Conservation (phyloP, 2,888 invertebrate genomes). For the Drosophila vallismaia region DNA sequence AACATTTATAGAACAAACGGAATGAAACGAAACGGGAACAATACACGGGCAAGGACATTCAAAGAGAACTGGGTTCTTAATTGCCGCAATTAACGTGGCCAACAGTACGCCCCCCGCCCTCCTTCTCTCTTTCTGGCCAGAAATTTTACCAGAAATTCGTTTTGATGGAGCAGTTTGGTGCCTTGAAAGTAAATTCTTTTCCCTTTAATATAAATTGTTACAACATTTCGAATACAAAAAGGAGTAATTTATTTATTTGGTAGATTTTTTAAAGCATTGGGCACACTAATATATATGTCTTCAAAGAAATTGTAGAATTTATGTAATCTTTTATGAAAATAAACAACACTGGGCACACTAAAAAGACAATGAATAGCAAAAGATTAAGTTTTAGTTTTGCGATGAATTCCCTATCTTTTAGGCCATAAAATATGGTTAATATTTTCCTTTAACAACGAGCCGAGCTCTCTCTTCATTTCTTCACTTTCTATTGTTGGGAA, state of each 20-base stretch:
- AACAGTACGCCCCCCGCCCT: constrained; percentile 53
- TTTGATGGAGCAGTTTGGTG: background rate
- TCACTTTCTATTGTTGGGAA: background rate
- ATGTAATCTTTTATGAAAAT: background rate
- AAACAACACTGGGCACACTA: background rate
- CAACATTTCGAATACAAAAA: background rate
- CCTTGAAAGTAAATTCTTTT: constrained; percentile 2
- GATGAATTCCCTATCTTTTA: background rate
- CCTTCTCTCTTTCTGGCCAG: too few species aligned
- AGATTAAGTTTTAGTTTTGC: too few species aligned
- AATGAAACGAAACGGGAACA: constrained; percentile 44
- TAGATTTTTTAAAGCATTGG: background rate
- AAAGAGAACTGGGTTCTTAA: constrained; percentile 52
- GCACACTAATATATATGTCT: background rate
- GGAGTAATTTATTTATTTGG: background rate
- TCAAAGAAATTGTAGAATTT: background rate
- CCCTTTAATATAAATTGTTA: background rate
- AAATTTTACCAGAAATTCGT: constrained; percentile 4
- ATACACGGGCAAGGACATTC: constrained; percentile 33
- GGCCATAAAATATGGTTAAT: background rate
- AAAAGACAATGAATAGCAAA: background rate
- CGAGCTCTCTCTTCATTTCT: background rate
- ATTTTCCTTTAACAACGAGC: background rate
- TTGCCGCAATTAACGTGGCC: constrained; percentile 77
- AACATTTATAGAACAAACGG: constrained; percentile 78